Conservation (phyloP, 92 coral and sea anemone species). For the Meandrina meandrites region DNA sequence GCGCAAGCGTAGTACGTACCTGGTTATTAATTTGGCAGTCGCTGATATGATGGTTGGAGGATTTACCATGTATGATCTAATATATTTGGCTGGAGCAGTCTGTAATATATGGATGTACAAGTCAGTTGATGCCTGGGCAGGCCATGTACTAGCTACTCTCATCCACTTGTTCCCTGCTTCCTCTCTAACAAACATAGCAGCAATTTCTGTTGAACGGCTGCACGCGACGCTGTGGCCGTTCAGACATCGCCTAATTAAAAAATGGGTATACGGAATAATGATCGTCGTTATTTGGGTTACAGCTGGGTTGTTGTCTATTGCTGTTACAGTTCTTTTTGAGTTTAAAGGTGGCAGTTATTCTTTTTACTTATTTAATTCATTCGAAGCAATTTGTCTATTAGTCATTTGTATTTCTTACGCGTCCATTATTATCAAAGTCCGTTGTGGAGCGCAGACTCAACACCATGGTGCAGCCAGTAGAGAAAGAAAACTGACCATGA, state of each 20-base stretch:
- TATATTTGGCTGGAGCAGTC: not conserved
- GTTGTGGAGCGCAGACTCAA: not conserved
- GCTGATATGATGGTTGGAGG: not conserved
- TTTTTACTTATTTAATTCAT: too few species aligned
- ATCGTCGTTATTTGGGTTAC: not conserved
- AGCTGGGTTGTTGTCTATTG: not conserved
- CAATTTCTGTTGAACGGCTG: not conserved
- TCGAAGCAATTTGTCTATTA: too few species aligned
- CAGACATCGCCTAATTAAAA: not conserved
- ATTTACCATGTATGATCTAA: not conserved
- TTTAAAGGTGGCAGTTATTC: too few species aligned
- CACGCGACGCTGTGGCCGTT: not conserved
- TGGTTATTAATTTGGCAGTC: not conserved
- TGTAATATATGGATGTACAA: not conserved
- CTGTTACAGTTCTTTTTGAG: not conserved
- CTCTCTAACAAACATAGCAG: not conserved
- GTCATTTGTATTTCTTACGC: too few species aligned
- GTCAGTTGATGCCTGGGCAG: too few species aligned
- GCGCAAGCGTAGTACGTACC: not conserved
- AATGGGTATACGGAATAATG: not conserved
- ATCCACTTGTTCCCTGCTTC: too few species aligned
- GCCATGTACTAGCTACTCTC: too few species aligned
- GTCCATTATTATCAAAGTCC: too few species aligned
- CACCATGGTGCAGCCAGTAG: not conserved
- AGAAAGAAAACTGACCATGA: slow-evolving; percentile 1